These are phyloP conservation scores for Lophotriccus pileatus DNA, from an alignment of 2,797 vertebrate species.

Conservation along the genomic window DNA sequence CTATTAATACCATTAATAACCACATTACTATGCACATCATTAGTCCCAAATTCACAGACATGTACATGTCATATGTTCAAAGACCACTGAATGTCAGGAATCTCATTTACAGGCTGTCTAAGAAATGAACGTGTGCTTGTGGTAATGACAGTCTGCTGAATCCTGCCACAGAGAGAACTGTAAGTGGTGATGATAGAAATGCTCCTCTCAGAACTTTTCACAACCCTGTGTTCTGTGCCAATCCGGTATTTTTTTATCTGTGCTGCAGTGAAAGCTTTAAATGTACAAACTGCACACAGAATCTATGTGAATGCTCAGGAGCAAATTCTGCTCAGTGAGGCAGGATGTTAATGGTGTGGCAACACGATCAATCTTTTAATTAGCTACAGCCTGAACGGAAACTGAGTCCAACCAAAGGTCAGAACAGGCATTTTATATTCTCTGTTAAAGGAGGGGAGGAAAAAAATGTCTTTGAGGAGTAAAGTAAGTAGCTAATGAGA, in stretches of 20 bases:
- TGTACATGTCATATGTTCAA: background rate
- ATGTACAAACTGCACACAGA: background rate
- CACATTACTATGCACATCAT: background rate
- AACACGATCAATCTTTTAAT: constrained; percentile 44
- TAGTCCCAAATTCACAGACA: background rate
- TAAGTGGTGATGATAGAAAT: background rate
- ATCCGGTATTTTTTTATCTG: background rate
- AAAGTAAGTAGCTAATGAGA: constrained; percentile 68
- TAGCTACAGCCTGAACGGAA: constrained; percentile 67
- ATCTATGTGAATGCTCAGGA: background rate
- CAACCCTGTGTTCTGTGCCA: background rate
- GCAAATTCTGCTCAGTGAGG: background rate
- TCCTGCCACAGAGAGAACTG: background rate
- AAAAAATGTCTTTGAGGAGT: constrained; percentile 72
- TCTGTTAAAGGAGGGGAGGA: constrained; percentile 29
- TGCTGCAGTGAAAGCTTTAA: background rate
- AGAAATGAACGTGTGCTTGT: background rate
- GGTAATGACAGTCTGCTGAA: background rate
- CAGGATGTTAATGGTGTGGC: constrained; percentile 10
- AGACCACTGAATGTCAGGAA: background rate
- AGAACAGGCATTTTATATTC: constrained; percentile 69
- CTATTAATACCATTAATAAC: background rate
- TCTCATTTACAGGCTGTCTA: background rate
- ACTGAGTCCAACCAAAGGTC: constrained; percentile 66
- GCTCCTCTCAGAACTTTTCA: background rate